phyloP scores from a whole-genome alignment of 1,140 invertebrate species.

The Scylla paramamosain region DNA sequence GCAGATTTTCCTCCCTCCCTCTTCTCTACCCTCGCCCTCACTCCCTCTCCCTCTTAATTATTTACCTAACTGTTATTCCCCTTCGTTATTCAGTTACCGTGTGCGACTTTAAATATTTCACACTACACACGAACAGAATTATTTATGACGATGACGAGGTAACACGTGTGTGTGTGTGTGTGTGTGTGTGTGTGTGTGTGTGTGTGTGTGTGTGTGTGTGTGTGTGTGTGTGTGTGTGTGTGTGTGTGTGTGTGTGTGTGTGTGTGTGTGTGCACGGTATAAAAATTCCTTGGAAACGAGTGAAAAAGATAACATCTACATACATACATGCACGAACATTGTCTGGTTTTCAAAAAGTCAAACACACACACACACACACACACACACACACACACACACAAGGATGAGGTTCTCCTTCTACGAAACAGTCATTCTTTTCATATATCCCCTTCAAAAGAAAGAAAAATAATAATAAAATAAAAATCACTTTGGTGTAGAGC shows the following conservation, averaged over 20 bases:
- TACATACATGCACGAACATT: too few relatives aligned
- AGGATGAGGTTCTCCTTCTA: too few relatives aligned
- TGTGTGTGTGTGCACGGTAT: too few relatives aligned
- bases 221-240: neutral
- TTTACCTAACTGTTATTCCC: neutral
- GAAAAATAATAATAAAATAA: too few relatives aligned
- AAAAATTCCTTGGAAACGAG: too few relatives aligned
- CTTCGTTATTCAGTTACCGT: neutral
- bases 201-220: constrained; percentile 1
- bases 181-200: constrained; percentile 11
- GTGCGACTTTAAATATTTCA: neutral
- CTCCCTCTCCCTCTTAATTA: neutral
- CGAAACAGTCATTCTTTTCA: too few relatives aligned
- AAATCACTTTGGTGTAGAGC: too few relatives aligned
- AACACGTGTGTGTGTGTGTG: neutral
- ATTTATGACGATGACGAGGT: constrained; percentile 11
- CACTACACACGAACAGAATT: neutral
- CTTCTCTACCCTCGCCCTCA: neutral
- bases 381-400: too few relatives aligned
- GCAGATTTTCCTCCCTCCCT: neutral
- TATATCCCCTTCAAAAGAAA: too few relatives aligned
- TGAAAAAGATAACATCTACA: too few relatives aligned
- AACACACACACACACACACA: too few relatives aligned
- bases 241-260: neutral
- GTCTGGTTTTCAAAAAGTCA: too few relatives aligned